Base-by-base conservation (phyloP, 1,140 invertebrate genomes). In the Nasonia vitripennis region DNA sequence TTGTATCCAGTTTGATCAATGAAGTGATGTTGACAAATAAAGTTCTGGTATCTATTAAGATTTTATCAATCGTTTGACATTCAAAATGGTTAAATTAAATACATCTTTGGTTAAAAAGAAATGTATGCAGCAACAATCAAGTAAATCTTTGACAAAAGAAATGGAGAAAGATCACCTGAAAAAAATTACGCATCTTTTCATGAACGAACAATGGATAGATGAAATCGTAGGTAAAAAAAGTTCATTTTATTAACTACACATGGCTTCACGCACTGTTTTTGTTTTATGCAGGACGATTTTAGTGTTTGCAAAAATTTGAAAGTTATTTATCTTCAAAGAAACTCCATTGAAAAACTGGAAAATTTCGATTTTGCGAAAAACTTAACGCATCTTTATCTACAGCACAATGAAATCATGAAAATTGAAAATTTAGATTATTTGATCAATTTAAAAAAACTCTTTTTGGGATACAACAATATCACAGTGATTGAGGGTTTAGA, bases 401-500 rank as follows among this genome's bases (percentile, higher is more conserved):
- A 96, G 94, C 95, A 95, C 88, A 96, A 96, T 88, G 91, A 93
- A 88, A 95, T 96, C 79, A 91, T 87, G 12, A 95, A 95, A 91
- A 95, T 96, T 41, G 95, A 95, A 90, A 95, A 95, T 87, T 90
- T 96, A 17, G 89, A 94, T 6, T 90, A 88, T 82, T 90, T 96
- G 37, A 90, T 89, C 27, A 95, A 95, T 82, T 90, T 96, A 12
- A 94, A 94, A 86, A 95, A 95, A 90, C 88, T 96, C 23, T 96
- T 95, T 91, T 90, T 96, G 70, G 94, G 95, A 2, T 93, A 95
- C 86, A 97, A 97, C 91, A 91, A 91, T 75, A 96, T 97, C 67
- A 93, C 93, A 73, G 94, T 96, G 2, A 90, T 96, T 0, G 96
- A 97, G 91, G 95, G 95, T 87, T 91, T 97, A 75, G 94, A 96